Base-by-base conservation (phyloP, 2,888 invertebrate genomes). In the Mimas tiliae region DNA sequence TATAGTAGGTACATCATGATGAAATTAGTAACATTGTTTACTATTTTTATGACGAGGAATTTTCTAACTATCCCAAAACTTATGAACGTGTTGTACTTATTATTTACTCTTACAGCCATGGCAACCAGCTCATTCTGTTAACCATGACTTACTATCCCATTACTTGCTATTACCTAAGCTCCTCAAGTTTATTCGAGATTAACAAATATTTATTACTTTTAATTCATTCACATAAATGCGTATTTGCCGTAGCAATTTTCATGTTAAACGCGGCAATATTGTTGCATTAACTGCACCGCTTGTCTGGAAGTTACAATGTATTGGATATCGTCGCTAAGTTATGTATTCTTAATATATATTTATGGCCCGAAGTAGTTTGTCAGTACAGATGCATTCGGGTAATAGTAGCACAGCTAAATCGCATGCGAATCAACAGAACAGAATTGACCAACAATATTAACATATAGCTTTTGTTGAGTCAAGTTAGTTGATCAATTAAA, bases 121-220 rank as follows among this genome's bases (percentile, higher is more conserved):
- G 11, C 19, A 12, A 19, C 42, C 19, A 52, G 52, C 2, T 50
- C 16, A 48, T n/a, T 50, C 50, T 19, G 19, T 19, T 19, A 9
- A 0, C 19, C 19, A 14, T 58, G 42, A 58, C 38, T 38, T 14
- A 55, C 38, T 19, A 58, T 4, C 55, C 14, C 38, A 55, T 55
- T 55, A 38, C 19, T n/a, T 4, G n/a, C 14, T 34, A 53, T 38
- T 19, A 64, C 53, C 62, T 67, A 8, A 58, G 42, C 58, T 42
- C 19, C 42, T 58, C 42, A 19, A 58, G 58, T 58, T 58, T 58
- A 58, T 42, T 12, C 16, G 16, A 34, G 19, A 42, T 58, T 58
- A 58, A 42, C 58, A 42, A 58, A 38, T 58, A 58, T 58, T 58
- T 58, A 58, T 58, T 6, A 52, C 33, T 19, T 58, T 42, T 19